Base-by-base conservation (phyloP, 1,140 invertebrate species). In the Galleria mellonella region DNA sequence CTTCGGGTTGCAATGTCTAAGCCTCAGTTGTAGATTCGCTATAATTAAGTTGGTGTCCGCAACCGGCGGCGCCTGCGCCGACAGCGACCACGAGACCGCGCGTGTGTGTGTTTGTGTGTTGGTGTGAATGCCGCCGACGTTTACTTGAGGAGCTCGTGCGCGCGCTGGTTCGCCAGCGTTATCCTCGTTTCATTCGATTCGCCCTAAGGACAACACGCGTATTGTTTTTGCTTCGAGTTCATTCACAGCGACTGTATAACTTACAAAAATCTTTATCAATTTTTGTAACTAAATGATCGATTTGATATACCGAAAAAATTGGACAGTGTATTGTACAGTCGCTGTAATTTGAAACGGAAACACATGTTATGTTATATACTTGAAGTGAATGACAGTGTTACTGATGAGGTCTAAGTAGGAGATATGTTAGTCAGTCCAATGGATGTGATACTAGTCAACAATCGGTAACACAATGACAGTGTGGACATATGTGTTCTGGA, bases 121-220 rank as follows among this genome's bases (percentile, higher is more conserved):
- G 12, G 41, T 64, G 38, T 63, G 50, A 61, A 51, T 62, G 67
- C 66, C 59, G 72, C 56, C 67, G 74, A 39, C 67, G 79, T 87
- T 88, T 92, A 93, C 90, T 94, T 94, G 82, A 95, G 90, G 71
- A 94, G 91, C 74, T 93, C 92, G 84, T 94, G 92, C 67, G 94
- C 93, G 64, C 93, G 89, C 87, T 94, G 92, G 84, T 94, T 94
- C 66, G 93, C 94, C 75, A 94, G 90, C 73, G 92, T 91, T 92
- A 95, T 94, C 89, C 93, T 91, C 64, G 92, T 92, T 87, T 90
- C 90, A 76, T 91, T 92, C 51, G 91, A 92, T 86, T 91, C 91
- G 41, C 89, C 90, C 91, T 91, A 86, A 55, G 67, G 61, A 84
- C 63, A 83, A 73, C 45, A 74, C 49, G 48, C 59, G 54, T 60